Percentiles rank a stretch among this genome's conserved stretches.
phyloP scores from a whole-genome alignment of 1,140 invertebrate genomes.

The Pteromalus puparum region DNA sequence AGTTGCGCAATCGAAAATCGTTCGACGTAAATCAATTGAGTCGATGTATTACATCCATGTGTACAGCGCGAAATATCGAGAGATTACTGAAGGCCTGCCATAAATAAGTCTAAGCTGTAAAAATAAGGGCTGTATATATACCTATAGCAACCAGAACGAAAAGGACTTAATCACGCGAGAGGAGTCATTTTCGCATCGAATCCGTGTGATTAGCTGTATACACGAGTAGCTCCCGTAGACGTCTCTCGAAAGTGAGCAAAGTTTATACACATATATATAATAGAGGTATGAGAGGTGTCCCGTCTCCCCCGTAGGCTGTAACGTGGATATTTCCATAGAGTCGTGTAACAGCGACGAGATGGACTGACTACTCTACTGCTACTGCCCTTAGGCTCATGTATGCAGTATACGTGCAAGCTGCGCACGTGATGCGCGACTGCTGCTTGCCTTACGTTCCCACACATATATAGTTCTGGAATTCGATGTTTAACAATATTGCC shows the following conservation, averaged over 20 bases:
- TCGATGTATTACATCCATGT: neutral
- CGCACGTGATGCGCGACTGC: neutral
- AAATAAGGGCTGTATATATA: neutral
- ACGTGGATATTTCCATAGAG: too few species aligned
- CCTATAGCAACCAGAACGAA: neutral
- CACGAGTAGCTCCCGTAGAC: too few species aligned
- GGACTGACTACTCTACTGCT: neutral
- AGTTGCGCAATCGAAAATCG: slow-evolving; percentile 5
- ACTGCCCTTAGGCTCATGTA: neutral
- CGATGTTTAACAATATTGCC: too few species aligned
- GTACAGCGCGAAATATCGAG: neutral
- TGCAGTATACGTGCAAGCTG: neutral
- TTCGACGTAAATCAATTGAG: slow-evolving; percentile 18
- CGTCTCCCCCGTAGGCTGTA: too few species aligned
- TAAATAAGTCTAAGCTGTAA: neutral
- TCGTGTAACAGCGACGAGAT: neutral
- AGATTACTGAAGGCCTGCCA: neutral
- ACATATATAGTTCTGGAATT: neutral
- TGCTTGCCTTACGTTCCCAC: neutral
- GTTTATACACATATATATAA: too few species aligned
- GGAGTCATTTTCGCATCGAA: neutral
- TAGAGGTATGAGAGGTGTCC: too few species aligned
- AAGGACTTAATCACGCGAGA: neutral
- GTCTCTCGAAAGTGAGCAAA: too few species aligned
- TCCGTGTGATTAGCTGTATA: neutral